Evolutionary conservation across 2,113 vertebrate species (phyloP).

Genomic region (Sphaerodactylus townsendi): DNA sequence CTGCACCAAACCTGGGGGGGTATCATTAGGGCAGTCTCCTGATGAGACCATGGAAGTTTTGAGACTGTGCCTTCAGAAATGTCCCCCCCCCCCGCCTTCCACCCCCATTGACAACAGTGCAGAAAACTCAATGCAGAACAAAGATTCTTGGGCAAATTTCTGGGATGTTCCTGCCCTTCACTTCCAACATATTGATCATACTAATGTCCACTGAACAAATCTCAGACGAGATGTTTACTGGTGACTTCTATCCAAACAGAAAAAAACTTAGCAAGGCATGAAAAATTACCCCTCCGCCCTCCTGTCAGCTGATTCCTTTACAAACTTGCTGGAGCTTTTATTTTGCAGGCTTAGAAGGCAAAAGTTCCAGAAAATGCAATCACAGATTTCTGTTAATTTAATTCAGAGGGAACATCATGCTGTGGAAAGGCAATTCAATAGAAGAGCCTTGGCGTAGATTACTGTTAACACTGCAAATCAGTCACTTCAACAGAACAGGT

Average conservation of each 20-base stretch:
- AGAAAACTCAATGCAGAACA: too few species aligned
- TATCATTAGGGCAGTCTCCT: too few species aligned
- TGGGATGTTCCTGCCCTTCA: too few species aligned
- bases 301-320: not conserved
- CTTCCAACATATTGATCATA: not conserved
- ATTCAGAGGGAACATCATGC: slow-evolving; percentile 5
- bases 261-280: not conserved
- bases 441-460: not conserved
- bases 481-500: not conserved
- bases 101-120: too few species aligned
- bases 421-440: slow-evolving; percentile 1
- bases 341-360: not conserved
- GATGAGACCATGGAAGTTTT: too few species aligned
- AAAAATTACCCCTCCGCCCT: not conserved
- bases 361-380: slow-evolving; percentile 17
- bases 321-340: not conserved
- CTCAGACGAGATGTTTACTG: not conserved
- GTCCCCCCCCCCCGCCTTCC: too few species aligned
- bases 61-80: too few species aligned
- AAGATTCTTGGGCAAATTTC: too few species aligned
- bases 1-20: too few species aligned
- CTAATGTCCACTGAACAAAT: not conserved
- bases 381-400: slow-evolving; percentile 17
- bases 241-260: not conserved
- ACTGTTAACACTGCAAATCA: slow-evolving; percentile 8